Percentiles rank a stretch among this genome's conserved stretches.
phyloP scores from a whole-genome alignment of 2,888 invertebrate species.

The Sabatieria punctata region DNA sequence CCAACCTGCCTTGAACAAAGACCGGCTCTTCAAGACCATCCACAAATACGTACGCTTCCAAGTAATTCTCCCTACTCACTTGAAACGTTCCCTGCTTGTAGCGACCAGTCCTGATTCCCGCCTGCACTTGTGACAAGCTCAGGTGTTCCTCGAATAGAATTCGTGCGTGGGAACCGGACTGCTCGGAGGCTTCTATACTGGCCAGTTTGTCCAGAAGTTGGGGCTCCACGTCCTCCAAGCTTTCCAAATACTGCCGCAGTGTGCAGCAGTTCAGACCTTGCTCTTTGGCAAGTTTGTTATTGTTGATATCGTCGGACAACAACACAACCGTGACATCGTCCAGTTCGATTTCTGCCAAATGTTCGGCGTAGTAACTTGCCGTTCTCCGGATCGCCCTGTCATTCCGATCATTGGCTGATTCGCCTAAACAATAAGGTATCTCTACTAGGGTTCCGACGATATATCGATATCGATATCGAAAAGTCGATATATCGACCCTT shows the following conservation, averaged over 20 bases:
- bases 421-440: too few species aligned
- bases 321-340: constrained; percentile 46
- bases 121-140: constrained; percentile 54
- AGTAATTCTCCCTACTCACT: constrained; percentile 62
- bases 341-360: constrained; percentile 50
- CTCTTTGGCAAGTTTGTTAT: not conserved
- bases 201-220: constrained; percentile 61
- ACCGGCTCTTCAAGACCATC: constrained; percentile 54
- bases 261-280: not conserved
- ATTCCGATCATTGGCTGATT: constrained; percentile 63
- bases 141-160: constrained; percentile 59
- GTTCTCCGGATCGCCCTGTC: constrained; percentile 70
- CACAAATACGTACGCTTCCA: constrained; percentile 69
- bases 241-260: constrained; percentile 49
- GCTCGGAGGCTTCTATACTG: constrained; percentile 14
- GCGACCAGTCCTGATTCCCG: constrained; percentile 57
- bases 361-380: constrained; percentile 62
- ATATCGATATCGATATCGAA: too few species aligned
- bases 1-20: constrained; percentile 42
- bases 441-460: too few species aligned
- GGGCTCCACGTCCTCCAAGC: constrained; percentile 45
- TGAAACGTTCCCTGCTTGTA: constrained; percentile 51
- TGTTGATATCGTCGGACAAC: constrained; percentile 34
- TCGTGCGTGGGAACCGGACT: constrained; percentile 5
- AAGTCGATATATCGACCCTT: too few species aligned